phyloP scores from a whole-genome alignment of 92 coral and sea anemone species.

The Actinostola sp. region DNA sequence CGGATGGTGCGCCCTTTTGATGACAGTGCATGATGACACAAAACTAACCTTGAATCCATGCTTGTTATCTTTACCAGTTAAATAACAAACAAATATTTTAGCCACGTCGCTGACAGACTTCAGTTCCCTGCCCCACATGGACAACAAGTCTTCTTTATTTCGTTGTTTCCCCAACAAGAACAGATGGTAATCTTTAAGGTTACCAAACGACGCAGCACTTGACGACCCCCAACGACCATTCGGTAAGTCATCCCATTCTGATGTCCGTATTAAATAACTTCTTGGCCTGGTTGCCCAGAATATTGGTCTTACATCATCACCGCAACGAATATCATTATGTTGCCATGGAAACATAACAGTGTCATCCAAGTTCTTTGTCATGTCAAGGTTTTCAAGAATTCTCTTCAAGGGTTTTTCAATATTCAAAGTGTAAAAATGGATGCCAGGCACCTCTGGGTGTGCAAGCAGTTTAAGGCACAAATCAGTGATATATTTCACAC shows the following conservation, averaged over 20 bases:
- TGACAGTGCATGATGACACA: too few species aligned
- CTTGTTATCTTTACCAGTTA: conserved; percentile 74
- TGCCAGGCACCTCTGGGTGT: conserved; percentile 68
- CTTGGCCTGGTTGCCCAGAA: conserved; percentile 91
- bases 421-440: conserved; percentile 81
- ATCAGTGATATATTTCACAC: conserved; percentile 65
- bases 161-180: conserved; percentile 60
- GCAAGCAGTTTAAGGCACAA: conserved; percentile 68
- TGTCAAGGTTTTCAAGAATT: conserved; percentile 51
- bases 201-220: conserved; percentile 85
- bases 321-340: conserved; percentile 58
- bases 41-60: conserved; percentile 64
- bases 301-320: conserved; percentile 82
- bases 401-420: conserved; percentile 59
- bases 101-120: conserved; percentile 60
- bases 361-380: conserved; percentile 29
- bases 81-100: conserved; percentile 76
- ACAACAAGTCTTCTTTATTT: conserved; percentile 51
- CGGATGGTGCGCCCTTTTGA: too few species aligned
- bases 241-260: conserved; percentile 85
- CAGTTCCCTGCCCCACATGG: conserved; percentile 84
- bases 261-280: conserved; percentile 81
- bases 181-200: conserved; percentile 79
- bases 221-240: conserved; percentile 89
- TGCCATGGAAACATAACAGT: conserved; percentile 67